Conservation (phyloP, 2,113 vertebrate genomes). For the Lagopus leucura region DNA sequence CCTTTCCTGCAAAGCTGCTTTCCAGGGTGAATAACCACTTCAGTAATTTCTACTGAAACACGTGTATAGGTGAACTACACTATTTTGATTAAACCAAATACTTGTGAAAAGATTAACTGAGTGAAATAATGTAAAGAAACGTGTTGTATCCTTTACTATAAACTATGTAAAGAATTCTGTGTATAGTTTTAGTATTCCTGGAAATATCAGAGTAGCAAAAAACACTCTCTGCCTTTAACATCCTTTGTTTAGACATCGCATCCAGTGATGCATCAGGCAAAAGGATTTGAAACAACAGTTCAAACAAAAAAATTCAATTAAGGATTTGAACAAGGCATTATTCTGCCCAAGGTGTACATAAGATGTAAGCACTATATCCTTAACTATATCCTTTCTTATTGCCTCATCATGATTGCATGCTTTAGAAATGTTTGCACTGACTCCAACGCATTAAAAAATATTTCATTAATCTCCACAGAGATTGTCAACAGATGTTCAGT, state of each 20-base stretch:
- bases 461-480: too few species aligned
- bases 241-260: not conserved
- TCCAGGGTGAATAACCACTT: not conserved
- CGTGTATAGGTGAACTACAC: not conserved
- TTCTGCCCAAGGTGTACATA: not conserved
- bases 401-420: too few species aligned
- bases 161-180: not conserved
- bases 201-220: not conserved
- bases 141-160: not conserved
- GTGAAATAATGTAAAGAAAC: not conserved
- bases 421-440: not conserved
- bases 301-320: not conserved
- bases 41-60: not conserved
- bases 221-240: not conserved
- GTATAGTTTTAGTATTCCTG: not conserved
- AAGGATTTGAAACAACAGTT: not conserved
- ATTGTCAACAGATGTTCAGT: not conserved
- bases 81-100: not conserved
- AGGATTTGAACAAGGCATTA: too few species aligned
- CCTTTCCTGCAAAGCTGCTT: not conserved
- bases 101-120: not conserved
- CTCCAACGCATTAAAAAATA: too few species aligned
- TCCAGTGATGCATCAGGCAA: not conserved
- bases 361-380: not conserved
- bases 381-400: not conserved